Conservation (phyloP, 2,113 vertebrate genomes). For the Zosterops hypoxanthus region DNA sequence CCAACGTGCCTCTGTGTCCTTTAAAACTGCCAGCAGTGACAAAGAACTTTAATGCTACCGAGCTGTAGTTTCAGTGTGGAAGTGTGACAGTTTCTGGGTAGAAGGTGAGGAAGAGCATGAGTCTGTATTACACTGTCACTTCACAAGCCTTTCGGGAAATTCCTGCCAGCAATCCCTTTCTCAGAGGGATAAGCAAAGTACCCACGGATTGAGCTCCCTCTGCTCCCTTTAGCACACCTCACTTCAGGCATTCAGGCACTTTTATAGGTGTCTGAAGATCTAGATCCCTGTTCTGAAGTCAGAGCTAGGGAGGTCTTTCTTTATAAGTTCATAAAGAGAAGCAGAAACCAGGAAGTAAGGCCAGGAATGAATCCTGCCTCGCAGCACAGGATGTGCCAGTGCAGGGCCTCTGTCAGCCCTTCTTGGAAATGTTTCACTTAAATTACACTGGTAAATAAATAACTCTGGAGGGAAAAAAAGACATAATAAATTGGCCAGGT, state of each 20-base stretch:
- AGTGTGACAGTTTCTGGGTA: rapidly evolving
- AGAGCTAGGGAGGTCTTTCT: not conserved
- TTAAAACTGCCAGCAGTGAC: not conserved
- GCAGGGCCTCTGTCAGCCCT: not conserved
- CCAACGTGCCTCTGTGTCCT: not conserved
- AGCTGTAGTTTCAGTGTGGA: not conserved
- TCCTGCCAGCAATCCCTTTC: not conserved
- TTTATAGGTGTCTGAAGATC: not conserved
- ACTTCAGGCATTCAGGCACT: not conserved
- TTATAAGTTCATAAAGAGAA: not conserved
- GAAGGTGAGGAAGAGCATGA: not conserved
- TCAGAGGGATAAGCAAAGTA: not conserved
- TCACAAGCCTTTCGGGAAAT: not conserved
- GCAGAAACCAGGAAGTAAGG: constrained; percentile 15
- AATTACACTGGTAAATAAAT: not conserved
- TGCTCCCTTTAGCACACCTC: not conserved
- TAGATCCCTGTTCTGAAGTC: not conserved
- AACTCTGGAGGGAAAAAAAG: not conserved
- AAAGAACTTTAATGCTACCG: not conserved
- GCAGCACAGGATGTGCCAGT: not conserved
- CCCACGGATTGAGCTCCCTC: not conserved
- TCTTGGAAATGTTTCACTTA: not conserved
- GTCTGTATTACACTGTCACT: not conserved
- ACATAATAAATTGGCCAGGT: not conserved
- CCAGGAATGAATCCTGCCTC: not conserved